Conservation (phyloP, 2,888 invertebrate genomes). For the Diplolepis rosae region DNA sequence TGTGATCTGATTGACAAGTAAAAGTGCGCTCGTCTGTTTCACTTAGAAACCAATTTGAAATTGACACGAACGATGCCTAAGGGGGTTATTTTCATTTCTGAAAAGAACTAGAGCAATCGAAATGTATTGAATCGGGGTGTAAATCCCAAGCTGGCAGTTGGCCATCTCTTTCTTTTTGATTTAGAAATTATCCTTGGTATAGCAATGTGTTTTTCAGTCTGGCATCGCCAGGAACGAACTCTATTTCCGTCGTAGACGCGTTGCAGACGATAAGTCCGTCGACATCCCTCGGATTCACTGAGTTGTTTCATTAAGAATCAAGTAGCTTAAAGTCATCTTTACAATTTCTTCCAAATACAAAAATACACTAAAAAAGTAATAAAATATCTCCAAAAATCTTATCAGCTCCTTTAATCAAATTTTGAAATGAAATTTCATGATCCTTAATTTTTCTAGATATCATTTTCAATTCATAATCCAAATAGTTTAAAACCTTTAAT, state of each 20-base stretch:
- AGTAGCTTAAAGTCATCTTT: not conserved
- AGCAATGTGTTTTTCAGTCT: constrained; percentile 38
- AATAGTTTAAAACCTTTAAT: too few relatives aligned
- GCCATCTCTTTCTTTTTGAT: constrained; percentile 32
- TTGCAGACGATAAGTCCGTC: constrained; percentile 48
- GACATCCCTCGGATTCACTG: constrained; percentile 24
- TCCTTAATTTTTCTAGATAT: too few relatives aligned
- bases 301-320: constrained; percentile 19
- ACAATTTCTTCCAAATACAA: not conserved
- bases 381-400: too few relatives aligned
- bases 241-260: constrained; percentile 61
- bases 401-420: too few relatives aligned
- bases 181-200: constrained; percentile 43
- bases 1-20: not conserved
- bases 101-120: constrained; percentile 10
- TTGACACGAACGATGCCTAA: constrained; percentile 4
- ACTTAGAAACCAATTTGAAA: constrained; percentile 14
- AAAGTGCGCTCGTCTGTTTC: not conserved
- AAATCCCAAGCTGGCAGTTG: constrained; percentile 32
- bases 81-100: constrained; percentile 8
- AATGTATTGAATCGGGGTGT: constrained; percentile 25
- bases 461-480: too few relatives aligned
- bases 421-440: too few relatives aligned
- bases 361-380: too few relatives aligned
- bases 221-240: constrained; percentile 41